A percentile compares a stretch with the other conserved stretches of the same genome.
phyloP scores from a whole-genome alignment of 2,113 vertebrate genomes.

The Chaetorhynchus papuensis region DNA sequence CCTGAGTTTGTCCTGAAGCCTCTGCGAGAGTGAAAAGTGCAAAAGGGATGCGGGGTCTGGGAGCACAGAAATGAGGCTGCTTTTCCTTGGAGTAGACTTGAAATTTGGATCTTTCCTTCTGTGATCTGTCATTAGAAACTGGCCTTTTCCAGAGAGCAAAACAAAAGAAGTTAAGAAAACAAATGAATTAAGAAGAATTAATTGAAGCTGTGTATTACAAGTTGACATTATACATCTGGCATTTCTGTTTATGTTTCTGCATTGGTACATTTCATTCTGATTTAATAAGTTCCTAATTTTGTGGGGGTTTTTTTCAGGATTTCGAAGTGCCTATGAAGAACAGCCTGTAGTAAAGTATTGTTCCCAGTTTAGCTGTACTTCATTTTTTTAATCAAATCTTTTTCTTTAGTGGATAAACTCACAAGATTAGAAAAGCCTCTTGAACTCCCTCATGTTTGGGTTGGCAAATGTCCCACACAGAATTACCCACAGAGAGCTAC shows the following conservation, averaged over 20 bases:
- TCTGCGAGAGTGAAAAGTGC: not conserved
- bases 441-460: slow-evolving; percentile 49
- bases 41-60: rapidly evolving
- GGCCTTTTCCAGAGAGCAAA: slow-evolving; percentile 40
- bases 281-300: slow-evolving; percentile 24
- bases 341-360: not conserved
- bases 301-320: not conserved
- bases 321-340: not conserved
- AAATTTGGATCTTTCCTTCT: slow-evolving; percentile 7
- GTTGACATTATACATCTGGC: slow-evolving; percentile 46
- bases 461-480: slow-evolving; percentile 20
- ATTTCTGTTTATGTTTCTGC: slow-evolving; percentile 31
- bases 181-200: slow-evolving; percentile 39
- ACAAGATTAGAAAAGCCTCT: slow-evolving; percentile 46
- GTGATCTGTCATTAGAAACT: slow-evolving; percentile 11
- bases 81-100: not conserved
- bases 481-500: slow-evolving; percentile 9
- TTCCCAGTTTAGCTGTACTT: slow-evolving; percentile 12
- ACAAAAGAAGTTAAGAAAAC: slow-evolving; percentile 48
- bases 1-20: not conserved
- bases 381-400: slow-evolving; percentile 42
- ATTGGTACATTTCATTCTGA: slow-evolving; percentile 8
- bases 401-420: slow-evolving; percentile 37
- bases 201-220: not conserved
- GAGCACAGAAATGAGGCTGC: not conserved